Conservation (phyloP, 2,888 invertebrate genomes). For the Agonopterix subpropinquella region DNA sequence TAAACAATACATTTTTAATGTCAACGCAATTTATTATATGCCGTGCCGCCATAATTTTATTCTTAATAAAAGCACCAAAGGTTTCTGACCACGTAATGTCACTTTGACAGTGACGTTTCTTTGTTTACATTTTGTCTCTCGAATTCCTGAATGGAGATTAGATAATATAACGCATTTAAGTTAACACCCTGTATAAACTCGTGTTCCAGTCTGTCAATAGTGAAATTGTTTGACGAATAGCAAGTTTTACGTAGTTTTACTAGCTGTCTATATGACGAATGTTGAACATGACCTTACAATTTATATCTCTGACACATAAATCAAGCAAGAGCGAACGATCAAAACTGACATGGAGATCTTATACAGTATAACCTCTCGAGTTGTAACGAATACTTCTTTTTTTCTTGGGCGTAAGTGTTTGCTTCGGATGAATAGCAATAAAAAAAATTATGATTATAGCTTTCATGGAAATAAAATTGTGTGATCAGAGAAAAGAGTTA, state of each 20-base stretch:
- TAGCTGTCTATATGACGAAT: conserved; percentile 57
- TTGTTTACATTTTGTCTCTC: no score
- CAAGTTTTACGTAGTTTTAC: conserved; percentile 56
- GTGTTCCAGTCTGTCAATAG: no score
- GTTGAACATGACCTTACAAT: conserved; percentile 62
- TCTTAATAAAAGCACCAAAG: no score
- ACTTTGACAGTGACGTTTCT: no score
- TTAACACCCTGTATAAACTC: no score
- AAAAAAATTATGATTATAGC: conserved; percentile 69
- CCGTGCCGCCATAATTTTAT: no score
- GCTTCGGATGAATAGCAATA: conserved; percentile 60
- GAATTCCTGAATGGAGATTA: no score
- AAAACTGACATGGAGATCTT: conserved; percentile 59
- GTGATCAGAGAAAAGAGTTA: conserved; percentile 20
- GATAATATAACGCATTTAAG: no score
- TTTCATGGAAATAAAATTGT: conserved; percentile 66
- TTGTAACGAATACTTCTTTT: conserved; percentile 39
- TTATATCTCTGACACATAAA: conserved; percentile 58
- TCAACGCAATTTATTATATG: no score
- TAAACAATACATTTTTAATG: no score
- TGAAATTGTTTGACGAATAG: conserved; percentile 43
- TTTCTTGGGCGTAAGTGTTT: conserved; percentile 47
- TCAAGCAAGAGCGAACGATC: conserved; percentile 58
- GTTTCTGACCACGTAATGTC: no score
- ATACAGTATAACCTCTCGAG: conserved; percentile 45